A percentile compares a stretch with the other conserved stretches of the same genome.
phyloP scores from a whole-genome alignment of 2,888 invertebrate genomes.

The Scaptomyza flava region DNA sequence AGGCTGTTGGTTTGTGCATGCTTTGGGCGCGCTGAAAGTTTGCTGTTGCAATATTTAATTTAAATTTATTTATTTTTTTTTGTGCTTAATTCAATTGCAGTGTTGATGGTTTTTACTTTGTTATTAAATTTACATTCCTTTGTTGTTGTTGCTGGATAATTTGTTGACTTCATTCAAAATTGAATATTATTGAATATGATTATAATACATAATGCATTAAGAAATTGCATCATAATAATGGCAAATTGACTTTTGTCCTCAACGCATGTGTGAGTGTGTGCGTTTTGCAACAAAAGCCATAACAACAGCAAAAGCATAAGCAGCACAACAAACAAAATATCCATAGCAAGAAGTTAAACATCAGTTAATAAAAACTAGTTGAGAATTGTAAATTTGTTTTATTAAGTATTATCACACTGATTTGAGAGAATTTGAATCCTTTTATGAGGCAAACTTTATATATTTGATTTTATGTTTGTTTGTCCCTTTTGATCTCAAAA shows the following conservation, averaged over 20 bases:
- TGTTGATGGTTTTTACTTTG: conserved; percentile 1
- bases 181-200: conserved; percentile 11
- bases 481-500: no score
- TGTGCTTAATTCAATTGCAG: conserved; percentile 15
- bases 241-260: not conserved
- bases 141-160: conserved; percentile 11
- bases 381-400: not conserved
- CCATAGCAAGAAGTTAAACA: not conserved
- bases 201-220: conserved; percentile 2
- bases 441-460: no score
- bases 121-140: not conserved
- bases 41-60: conserved; percentile 1
- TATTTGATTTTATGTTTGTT: no score
- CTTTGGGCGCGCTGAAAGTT: conserved; percentile 8
- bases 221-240: conserved; percentile 18
- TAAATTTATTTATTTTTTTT: not conserved
- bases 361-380: not conserved
- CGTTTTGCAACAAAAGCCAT: not conserved
- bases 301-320: no score
- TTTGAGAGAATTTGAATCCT: no score
- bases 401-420: no score
- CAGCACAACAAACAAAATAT: not conserved
- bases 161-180: conserved; percentile 16
- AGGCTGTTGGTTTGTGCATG: not conserved
- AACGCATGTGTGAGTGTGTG: not conserved